Evolutionary conservation across 2,113 vertebrate genomes (phyloP).

Genomic region (Nymphicus hollandicus): DNA sequence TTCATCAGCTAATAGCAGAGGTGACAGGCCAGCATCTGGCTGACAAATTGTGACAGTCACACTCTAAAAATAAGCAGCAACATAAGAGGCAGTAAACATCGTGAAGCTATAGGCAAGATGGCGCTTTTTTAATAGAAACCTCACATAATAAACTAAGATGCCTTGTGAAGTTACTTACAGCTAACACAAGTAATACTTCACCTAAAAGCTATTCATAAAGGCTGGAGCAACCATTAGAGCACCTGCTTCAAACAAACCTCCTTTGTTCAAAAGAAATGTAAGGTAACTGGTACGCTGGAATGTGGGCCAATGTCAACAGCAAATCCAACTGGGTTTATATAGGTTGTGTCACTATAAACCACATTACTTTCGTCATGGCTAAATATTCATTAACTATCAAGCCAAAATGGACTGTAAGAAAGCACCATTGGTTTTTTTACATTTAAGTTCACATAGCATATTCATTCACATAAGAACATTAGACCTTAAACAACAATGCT

Average conservation of each 20-base stretch:
- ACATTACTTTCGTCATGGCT: not conserved
- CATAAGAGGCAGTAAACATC: not conserved
- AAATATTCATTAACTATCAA: not conserved
- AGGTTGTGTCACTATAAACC: not conserved
- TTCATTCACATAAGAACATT: not conserved
- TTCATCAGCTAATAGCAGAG: constrained; percentile 10
- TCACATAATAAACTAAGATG: not conserved
- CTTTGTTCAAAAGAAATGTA: constrained; percentile 47
- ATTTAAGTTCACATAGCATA: not conserved
- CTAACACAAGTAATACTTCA: constrained; percentile 23
- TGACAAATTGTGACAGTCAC: constrained; percentile 3
- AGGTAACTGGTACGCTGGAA: not conserved
- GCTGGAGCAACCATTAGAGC: not conserved
- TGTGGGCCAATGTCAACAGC: constrained; percentile 15
- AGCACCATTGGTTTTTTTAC: not conserved
- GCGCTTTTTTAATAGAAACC: not conserved
- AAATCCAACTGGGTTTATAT: constrained; percentile 1
- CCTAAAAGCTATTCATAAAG: constrained; percentile 45
- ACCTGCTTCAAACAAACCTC: constrained; percentile 44
- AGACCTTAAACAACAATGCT: not conserved
- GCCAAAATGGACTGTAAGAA: not conserved
- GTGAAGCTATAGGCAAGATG: not conserved
- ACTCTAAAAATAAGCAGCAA: constrained; percentile 41
- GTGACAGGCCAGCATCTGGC: not conserved
- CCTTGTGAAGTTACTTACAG: not conserved